Evolutionary conservation across 2,888 invertebrate species (phyloP).

Genomic region (Argynnis bischoffii): DNA sequence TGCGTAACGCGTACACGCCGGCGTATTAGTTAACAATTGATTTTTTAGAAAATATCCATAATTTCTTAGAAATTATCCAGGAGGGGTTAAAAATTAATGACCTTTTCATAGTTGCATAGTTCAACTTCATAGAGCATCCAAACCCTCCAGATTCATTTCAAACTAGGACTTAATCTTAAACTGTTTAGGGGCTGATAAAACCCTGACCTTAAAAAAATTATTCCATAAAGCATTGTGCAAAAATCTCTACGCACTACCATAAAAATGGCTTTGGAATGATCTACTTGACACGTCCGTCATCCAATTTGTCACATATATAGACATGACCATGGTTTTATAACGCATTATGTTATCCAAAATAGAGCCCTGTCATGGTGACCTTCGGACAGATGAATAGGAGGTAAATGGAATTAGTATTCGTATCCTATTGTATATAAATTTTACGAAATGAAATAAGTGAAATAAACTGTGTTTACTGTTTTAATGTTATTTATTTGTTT

Average conservation of each 20-base stretch:
- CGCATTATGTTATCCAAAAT: conserved; percentile 44
- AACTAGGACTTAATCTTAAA: background rate
- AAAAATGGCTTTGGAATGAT: conserved; percentile 45
- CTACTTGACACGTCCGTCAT: conserved; percentile 39
- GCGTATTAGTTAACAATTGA: too few species aligned
- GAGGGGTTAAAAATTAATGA: too few species aligned
- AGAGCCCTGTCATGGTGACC: conserved; percentile 37
- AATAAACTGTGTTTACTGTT: too few species aligned
- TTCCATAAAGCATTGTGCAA: conserved; percentile 20
- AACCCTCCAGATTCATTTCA: conserved; percentile 14
- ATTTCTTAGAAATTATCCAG: too few species aligned
- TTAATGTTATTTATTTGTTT: too few species aligned
- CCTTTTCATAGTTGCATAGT: too few species aligned
- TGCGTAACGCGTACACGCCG: too few species aligned
- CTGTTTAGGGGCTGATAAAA: background rate
- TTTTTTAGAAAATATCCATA: too few species aligned
- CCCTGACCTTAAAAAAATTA: conserved; percentile 4
- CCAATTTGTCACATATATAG: conserved; percentile 25
- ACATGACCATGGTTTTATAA: conserved; percentile 41
- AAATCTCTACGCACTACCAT: conserved; percentile 35
- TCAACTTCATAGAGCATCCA: too few species aligned
- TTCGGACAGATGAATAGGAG: conserved; percentile 14
- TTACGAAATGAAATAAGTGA: background rate
- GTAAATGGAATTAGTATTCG: conserved; percentile 7
- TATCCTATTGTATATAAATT: background rate